Evolutionary conservation across 2,113 vertebrate genomes (phyloP).

Genomic region (Psittacara wagleri): DNA sequence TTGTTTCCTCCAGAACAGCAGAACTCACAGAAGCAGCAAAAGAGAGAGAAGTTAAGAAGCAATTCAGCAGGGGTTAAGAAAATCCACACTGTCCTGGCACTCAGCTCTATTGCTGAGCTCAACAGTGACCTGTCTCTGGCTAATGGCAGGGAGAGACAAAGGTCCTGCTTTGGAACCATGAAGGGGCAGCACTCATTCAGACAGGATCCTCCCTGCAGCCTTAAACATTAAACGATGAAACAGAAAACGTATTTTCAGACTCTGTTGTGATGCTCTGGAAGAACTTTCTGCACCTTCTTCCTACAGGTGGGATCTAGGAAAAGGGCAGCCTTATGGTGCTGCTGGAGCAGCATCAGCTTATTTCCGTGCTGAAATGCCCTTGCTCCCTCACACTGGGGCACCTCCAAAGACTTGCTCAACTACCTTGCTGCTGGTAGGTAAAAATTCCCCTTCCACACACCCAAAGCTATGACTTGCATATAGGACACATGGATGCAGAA

Average conservation of each 20-base stretch:
- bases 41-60: background rate
- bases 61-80: background rate
- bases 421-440: background rate
- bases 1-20: background rate
- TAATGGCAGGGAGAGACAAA: background rate
- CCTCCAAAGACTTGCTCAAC: background rate
- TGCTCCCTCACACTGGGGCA: background rate
- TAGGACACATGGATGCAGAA: background rate
- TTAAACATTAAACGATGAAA: background rate
- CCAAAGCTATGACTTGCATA: background rate
- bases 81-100: constrained; percentile 14
- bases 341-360: background rate
- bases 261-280: background rate
- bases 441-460: background rate
- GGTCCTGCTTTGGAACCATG: background rate
- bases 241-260: constrained; percentile 1
- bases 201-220: constrained; percentile 27
- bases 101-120: background rate
- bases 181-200: background rate
- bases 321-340: background rate
- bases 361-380: background rate
- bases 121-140: background rate
- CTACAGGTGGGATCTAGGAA: background rate
- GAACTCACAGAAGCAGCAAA: background rate
- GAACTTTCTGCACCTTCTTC: background rate